A percentile compares a stretch with the other conserved stretches of the same genome.
Evolutionary conservation across 2,797 vertebrate species (phyloP).

Genomic region (Falco cherrug): DNA sequence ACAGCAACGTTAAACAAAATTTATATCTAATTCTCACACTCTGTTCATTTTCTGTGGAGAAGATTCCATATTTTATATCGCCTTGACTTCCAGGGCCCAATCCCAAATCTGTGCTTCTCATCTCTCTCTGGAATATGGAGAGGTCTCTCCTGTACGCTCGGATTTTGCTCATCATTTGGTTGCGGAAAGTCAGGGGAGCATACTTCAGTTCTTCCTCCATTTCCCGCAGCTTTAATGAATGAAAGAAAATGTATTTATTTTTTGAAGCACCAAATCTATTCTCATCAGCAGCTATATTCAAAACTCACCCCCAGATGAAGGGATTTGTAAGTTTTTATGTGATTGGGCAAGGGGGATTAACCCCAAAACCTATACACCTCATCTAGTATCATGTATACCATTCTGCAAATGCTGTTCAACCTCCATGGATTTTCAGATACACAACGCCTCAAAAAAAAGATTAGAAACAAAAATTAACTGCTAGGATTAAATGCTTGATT

Average conservation of each 20-base stretch:
- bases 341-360: not conserved
- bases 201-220: constrained; percentile 92
- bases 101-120: constrained; percentile 79
- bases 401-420: not conserved
- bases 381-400: accelerated
- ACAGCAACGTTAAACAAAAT: not conserved
- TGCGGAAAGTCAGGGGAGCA: constrained; percentile 87
- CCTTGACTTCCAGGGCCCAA: constrained; percentile 69
- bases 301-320: not conserved
- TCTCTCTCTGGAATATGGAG: constrained; percentile 88
- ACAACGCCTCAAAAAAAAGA: not conserved
- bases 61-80: constrained; percentile 80
- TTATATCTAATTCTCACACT: constrained; percentile 81
- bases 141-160: constrained; percentile 88
- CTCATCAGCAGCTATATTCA: not conserved
- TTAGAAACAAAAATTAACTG: not conserved
- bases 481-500: not conserved
- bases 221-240: constrained; percentile 83
- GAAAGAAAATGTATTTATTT: not conserved
- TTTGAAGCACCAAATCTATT: not conserved
- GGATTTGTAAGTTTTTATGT: not conserved
- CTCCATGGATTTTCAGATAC: not conserved
- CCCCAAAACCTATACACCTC: not conserved
- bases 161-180: constrained; percentile 89
- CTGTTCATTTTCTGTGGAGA: constrained; percentile 87